Base-by-base conservation (phyloP, 2,113 vertebrate genomes). In the Myxocyprinus asiaticus region DNA sequence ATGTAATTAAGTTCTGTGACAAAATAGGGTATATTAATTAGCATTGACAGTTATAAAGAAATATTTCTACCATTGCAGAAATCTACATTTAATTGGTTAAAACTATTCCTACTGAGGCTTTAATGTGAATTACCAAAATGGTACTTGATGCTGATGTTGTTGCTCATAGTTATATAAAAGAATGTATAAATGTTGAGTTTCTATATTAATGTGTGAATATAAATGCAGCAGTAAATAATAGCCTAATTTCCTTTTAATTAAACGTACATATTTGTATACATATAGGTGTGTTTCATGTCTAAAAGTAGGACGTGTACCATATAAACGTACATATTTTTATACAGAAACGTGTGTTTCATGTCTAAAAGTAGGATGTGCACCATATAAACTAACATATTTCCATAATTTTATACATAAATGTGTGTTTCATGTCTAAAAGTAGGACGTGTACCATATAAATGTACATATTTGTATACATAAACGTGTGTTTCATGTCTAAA, bases 401-500 rank as follows among this genome's bases (percentile, higher is more conserved):
- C n/a, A n/a, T n/a, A n/a, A 33, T 33, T 33, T 33, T 33, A 33
- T 33, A 33, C 22, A 33, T 33, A 33, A 33, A 33, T 3, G 1
- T 3, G 1, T 33, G 22, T 33, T 33, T 33, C 22, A 33, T 33
- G 22, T 33, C 1, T 33, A 33, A 33, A 33, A 33, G 22, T 33
- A 33, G 22, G 22, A 33, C 3, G 22, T 33, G 22, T 33, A 33
- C 22, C 22, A 33, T 33, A 33, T 33, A 33, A 33, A 33, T 3
- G 22, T 33, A 33, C 22, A 53, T 63, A 65, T 63, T 64, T 63
- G 51, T 64, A 53, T 76, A 69, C 11, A 50, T 67, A 14, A 22
- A 7, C 22, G 12, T 72, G 50, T 70, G 50, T 68, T 33, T 33
- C 22, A 33, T 33, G 22, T 33, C 22, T 33, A 33, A 33, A 33